These are phyloP conservation scores for Tiliacea citrago DNA, from an alignment of 2,888 invertebrate genomes.

Conservation along the genomic window DNA sequence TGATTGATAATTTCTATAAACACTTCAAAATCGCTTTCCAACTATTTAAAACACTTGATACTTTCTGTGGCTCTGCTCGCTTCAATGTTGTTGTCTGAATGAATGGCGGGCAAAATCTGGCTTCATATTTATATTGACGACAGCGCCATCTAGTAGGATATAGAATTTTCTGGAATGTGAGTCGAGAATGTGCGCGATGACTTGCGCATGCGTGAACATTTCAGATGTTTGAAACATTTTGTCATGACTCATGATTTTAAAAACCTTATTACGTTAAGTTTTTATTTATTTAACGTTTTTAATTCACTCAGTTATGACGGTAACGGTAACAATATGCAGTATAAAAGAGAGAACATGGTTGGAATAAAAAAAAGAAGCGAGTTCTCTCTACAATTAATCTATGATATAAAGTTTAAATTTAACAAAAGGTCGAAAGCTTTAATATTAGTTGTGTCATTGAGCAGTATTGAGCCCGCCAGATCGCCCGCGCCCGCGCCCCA, in stretches of 20 bases:
- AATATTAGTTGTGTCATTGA: not conserved
- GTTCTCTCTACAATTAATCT: not conserved
- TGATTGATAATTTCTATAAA: not conserved
- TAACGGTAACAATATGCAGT: not conserved
- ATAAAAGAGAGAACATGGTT: not conserved
- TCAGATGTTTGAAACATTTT: slow-evolving; percentile 70
- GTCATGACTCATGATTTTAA: not conserved
- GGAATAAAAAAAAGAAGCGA: not conserved
- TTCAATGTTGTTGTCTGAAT: slow-evolving; percentile 51
- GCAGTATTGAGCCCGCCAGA: too few species aligned
- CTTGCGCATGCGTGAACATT: slow-evolving; percentile 21
- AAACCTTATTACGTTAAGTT: too few species aligned
- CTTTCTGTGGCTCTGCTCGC: slow-evolving; percentile 28
- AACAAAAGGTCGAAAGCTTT: too few species aligned
- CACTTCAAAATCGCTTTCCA: slow-evolving; percentile 8
- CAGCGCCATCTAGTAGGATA: slow-evolving; percentile 76
- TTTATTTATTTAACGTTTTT: not conserved
- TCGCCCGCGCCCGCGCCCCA: not conserved
- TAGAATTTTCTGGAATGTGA: slow-evolving; percentile 72
- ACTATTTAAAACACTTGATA: slow-evolving; percentile 10
- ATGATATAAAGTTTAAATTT: too few species aligned
- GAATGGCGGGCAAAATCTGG: slow-evolving; percentile 62
- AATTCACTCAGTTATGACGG: not conserved
- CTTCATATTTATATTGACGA: slow-evolving; percentile 66
- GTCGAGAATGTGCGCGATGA: slow-evolving; percentile 59